These are phyloP conservation scores for Phalacrocorax brasilianus DNA, from an alignment of 2,113 vertebrate genomes.

Conservation along the genomic window DNA sequence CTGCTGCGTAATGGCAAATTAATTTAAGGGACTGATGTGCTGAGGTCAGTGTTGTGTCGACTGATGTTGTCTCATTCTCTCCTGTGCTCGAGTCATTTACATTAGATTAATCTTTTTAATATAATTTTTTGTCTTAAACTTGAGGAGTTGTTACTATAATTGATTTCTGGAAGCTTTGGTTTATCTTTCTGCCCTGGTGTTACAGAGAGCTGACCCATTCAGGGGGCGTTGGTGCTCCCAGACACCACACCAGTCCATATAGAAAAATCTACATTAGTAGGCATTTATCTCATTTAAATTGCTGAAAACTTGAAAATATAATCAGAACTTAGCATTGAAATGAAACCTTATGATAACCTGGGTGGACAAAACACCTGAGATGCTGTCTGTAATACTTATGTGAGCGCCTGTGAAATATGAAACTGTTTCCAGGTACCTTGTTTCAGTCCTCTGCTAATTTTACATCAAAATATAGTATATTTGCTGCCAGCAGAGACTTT, in stretches of 20 bases:
- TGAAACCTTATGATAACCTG: not conserved
- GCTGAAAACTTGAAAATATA: not conserved
- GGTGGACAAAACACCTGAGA: not conserved
- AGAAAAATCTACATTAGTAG: not conserved
- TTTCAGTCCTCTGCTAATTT: not conserved
- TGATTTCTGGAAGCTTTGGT: not conserved
- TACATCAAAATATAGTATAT: not conserved
- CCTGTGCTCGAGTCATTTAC: not conserved
- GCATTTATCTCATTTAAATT: not conserved
- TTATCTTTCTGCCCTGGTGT: not conserved
- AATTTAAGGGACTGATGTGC: not conserved
- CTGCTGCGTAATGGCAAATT: not conserved
- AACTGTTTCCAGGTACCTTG: not conserved
- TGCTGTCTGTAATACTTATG: rapidly evolving
- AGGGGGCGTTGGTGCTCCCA: not conserved
- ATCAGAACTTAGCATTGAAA: not conserved
- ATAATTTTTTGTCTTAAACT: not conserved
- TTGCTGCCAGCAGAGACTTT: not conserved
- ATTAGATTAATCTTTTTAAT: not conserved
- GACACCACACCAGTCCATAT: not conserved
- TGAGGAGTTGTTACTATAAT: not conserved
- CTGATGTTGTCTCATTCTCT: not conserved
- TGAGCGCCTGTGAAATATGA: not conserved
- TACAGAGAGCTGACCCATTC: not conserved
- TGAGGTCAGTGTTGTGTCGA: not conserved